These are phyloP conservation scores for Myiagra hebetior DNA, from an alignment of 2,113 vertebrate genomes.

Conservation along the genomic window DNA sequence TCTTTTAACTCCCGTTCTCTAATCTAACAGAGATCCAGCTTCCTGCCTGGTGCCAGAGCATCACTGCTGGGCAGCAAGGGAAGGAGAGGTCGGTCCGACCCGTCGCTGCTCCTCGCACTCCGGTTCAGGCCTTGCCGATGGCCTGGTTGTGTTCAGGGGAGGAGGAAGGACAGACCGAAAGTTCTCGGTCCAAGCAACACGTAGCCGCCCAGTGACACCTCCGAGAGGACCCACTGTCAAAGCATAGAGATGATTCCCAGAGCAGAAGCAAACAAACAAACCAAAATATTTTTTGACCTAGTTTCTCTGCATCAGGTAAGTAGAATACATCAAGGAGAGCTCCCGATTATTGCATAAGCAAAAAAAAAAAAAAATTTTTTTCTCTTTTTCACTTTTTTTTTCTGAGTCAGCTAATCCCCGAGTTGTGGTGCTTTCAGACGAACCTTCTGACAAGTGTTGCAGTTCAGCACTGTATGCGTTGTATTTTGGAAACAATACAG, in stretches of 20 bases:
- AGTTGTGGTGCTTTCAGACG: neutral
- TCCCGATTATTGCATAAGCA: neutral
- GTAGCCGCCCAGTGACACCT: fast-evolving
- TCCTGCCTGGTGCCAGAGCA: neutral
- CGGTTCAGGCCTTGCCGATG: neutral
- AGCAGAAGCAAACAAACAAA: fast-evolving
- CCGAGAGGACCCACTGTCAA: neutral
- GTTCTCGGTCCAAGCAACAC: fast-evolving
- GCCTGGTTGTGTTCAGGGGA: neutral
- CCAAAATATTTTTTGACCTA: neutral
- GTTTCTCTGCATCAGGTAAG: neutral
- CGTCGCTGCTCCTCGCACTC: neutral
- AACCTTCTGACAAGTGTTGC: neutral
- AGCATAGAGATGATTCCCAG: neutral
- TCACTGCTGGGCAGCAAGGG: neutral
- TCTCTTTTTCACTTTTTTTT: neutral
- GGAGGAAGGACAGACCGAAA: fast-evolving
- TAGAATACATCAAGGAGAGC: neutral
- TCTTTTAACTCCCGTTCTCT: fast-evolving
- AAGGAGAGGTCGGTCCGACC: neutral
- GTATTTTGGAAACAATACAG: neutral
- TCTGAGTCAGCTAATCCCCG: fast-evolving
- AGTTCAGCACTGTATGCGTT: neutral
- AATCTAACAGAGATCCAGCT: neutral
- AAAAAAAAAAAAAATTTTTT: too few species aligned